A percentile compares a stretch with the other conserved stretches of the same genome.
phyloP scores from a whole-genome alignment of 2,797 vertebrate genomes.

The Hephaestus fuliginosus region DNA sequence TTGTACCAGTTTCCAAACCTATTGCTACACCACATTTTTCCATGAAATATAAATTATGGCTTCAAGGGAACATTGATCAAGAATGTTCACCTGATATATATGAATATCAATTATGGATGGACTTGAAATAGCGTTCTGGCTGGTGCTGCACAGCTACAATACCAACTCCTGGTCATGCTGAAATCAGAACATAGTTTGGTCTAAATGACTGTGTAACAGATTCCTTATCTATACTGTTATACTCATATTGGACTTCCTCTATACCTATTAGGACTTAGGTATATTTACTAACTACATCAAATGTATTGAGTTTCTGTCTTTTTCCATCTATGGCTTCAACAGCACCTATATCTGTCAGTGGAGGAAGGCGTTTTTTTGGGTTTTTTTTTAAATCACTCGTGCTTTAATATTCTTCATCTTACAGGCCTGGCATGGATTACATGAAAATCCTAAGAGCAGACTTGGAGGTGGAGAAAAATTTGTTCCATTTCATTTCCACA shows the following conservation, averaged over 20 bases:
- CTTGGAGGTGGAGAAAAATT: not conserved
- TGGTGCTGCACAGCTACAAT: not conserved
- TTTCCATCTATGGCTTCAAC: not conserved
- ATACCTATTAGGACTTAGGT: not conserved
- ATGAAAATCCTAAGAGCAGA: conserved; percentile 2
- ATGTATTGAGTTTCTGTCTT: no score
- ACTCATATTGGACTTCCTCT: not conserved
- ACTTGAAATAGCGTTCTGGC: not conserved
- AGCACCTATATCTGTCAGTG: not conserved
- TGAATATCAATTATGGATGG: not conserved
- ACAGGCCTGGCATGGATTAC: not conserved
- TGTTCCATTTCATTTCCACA: conserved; percentile 19
- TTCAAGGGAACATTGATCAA: not conserved
- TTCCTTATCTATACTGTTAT: not conserved
- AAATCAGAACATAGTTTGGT: not conserved
- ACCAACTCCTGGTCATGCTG: not conserved
- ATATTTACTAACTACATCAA: not conserved
- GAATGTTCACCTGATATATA: not conserved
- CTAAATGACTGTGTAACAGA: not conserved
- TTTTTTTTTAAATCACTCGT: not conserved
- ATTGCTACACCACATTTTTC: not conserved
- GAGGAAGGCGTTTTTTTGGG: not conserved
- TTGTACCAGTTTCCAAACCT: not conserved
- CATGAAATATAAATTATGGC: not conserved
- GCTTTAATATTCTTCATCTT: not conserved